phyloP scores from a whole-genome alignment of 2,797 vertebrate species.

The Manis crassicaudata region DNA sequence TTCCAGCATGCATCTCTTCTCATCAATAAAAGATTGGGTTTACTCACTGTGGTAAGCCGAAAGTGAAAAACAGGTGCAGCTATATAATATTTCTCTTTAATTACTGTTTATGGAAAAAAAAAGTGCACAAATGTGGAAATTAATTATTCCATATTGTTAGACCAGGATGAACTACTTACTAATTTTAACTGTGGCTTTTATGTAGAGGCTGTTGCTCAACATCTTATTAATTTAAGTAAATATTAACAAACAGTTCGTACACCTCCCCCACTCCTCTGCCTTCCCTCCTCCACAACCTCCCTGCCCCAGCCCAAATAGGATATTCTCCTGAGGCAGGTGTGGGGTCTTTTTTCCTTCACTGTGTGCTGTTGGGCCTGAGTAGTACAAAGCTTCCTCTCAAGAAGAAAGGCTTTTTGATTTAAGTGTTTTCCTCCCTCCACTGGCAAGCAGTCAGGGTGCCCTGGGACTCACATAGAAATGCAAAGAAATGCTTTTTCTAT shows the following conservation, averaged over 20 bases:
- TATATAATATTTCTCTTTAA: slow-evolving; percentile 86
- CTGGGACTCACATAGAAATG: not conserved
- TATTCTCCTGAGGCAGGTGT: not conserved
- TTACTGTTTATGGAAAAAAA: slow-evolving; percentile 81
- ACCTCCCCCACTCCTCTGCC: not conserved
- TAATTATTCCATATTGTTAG: slow-evolving; percentile 84
- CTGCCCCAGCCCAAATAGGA: not conserved
- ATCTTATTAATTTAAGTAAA: slow-evolving; percentile 79
- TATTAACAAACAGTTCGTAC: slow-evolving; percentile 65
- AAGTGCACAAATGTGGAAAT: slow-evolving; percentile 76
- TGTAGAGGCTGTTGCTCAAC: slow-evolving; percentile 67
- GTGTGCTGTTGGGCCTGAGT: not conserved
- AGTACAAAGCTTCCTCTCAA: slow-evolving; percentile 5
- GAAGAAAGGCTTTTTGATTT: slow-evolving; percentile 16
- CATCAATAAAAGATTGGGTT: slow-evolving; percentile 86
- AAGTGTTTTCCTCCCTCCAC: not conserved
- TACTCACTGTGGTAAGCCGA: slow-evolving; percentile 76
- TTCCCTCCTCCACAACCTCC: not conserved
- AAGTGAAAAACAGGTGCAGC: slow-evolving; percentile 85
- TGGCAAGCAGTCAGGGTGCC: not conserved
- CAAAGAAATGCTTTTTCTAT: slow-evolving; percentile 26
- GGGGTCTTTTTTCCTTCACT: not conserved
- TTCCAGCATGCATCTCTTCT: slow-evolving; percentile 78
- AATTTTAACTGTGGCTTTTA: slow-evolving; percentile 82
- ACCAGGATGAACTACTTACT: slow-evolving; percentile 81